phyloP scores from a whole-genome alignment of 2,797 vertebrate genomes.

The Mastacembelus armatus region DNA sequence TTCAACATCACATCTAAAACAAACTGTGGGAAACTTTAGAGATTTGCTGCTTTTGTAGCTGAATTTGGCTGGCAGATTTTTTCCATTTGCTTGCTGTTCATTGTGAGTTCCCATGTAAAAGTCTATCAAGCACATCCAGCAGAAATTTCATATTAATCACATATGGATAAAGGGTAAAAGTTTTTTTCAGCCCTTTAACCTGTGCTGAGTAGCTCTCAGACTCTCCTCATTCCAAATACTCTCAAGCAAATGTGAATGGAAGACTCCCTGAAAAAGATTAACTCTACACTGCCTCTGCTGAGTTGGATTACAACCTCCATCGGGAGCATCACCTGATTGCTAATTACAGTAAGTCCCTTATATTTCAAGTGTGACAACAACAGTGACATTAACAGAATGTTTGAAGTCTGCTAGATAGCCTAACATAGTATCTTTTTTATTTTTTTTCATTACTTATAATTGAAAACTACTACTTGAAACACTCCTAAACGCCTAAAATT shows the following conservation, averaged over 20 bases:
- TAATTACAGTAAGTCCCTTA: not conserved
- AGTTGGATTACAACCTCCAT: constrained; percentile 2
- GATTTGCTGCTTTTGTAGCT: constrained; percentile 46
- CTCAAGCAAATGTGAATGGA: constrained; percentile 18
- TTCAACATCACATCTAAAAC: constrained; percentile 51
- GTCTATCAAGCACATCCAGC: constrained; percentile 67
- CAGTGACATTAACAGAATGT: no score
- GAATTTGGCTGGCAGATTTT: constrained; percentile 44
- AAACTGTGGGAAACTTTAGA: constrained; percentile 47
- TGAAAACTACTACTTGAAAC: no score
- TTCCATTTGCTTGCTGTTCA: constrained; percentile 68
- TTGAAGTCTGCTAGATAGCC: no score
- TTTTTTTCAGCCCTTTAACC: constrained; percentile 47
- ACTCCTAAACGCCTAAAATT: no score
- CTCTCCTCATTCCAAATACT: constrained; percentile 28
- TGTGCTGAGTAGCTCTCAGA: constrained; percentile 30
- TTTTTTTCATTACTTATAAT: no score
- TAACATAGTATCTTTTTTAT: no score
- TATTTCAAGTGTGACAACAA: constrained; percentile 18
- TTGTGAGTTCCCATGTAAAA: constrained; percentile 69
- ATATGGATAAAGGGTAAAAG: constrained; percentile 59
- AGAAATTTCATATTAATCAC: constrained; percentile 64
- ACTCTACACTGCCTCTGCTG: constrained; percentile 12
- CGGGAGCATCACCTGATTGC: not conserved
- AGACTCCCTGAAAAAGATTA: constrained; percentile 9